These are phyloP conservation scores for Saiga tatarica DNA, from an alignment of 2,113 vertebrate species.

Conservation along the genomic window DNA sequence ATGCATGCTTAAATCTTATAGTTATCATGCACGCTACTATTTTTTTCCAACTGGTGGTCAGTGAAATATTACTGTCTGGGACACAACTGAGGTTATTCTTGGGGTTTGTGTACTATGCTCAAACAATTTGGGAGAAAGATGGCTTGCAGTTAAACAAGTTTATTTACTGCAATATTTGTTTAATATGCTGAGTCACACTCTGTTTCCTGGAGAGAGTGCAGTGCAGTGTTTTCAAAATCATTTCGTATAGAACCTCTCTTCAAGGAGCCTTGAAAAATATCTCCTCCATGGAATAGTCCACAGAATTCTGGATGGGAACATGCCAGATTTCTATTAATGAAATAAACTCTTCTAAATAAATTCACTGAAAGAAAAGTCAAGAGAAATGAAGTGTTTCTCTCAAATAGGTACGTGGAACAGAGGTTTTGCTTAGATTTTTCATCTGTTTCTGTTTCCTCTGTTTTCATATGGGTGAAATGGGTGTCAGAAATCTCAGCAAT, in stretches of 20 bases:
- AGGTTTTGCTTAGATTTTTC: neutral
- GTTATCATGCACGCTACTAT: neutral
- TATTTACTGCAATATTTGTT: neutral
- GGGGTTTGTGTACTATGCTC: neutral
- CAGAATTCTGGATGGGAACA: neutral
- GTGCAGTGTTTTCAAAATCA: neutral
- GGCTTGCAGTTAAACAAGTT: neutral
- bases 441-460: neutral
- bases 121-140: neutral
- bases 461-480: neutral
- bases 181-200: neutral
- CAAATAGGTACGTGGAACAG: neutral
- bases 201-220: neutral
- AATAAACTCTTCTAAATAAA: constrained; percentile 34
- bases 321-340: neutral
- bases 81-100: neutral
- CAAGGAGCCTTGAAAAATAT: neutral
- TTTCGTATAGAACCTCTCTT: neutral
- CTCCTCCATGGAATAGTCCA: neutral
- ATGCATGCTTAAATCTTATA: neutral
- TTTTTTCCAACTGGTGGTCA: neutral
- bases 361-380: neutral
- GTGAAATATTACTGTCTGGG: neutral
- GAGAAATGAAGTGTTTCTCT: neutral
- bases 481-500: neutral